phyloP scores from a whole-genome alignment of 2,113 vertebrate genomes.

The Sitta europaea region DNA sequence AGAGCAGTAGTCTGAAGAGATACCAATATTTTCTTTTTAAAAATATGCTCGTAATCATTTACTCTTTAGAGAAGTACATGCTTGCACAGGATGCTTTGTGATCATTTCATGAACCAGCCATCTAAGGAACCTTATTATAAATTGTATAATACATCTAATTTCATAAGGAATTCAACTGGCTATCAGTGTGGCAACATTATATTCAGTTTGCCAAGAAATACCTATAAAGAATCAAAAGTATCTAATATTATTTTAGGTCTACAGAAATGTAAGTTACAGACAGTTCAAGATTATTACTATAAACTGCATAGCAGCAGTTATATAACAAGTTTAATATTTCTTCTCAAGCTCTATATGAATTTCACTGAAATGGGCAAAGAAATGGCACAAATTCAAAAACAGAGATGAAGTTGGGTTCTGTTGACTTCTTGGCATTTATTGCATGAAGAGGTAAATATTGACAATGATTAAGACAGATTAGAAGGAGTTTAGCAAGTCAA shows the following conservation, averaged over 20 bases:
- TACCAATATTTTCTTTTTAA: not conserved
- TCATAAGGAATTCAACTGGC: not conserved
- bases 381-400: not conserved
- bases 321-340: not conserved
- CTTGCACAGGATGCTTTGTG: not conserved
- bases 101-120: not conserved
- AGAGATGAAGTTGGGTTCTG: not conserved
- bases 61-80: not conserved
- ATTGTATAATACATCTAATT: not conserved
- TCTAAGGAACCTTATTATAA: not conserved
- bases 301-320: not conserved
- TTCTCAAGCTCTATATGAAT: not conserved
- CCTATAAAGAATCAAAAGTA: not conserved
- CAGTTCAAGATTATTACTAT: not conserved
- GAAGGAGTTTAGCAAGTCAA: slow-evolving; percentile 40
- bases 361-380: not conserved
- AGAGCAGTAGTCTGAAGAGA: not conserved
- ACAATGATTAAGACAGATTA: slow-evolving; percentile 55
- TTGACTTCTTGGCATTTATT: not conserved
- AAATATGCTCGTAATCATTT: not conserved
- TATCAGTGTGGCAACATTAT: not conserved
- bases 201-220: not conserved
- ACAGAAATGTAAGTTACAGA: not conserved
- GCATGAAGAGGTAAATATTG: slow-evolving; percentile 51
- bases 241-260: not conserved